Percentiles rank a stretch among this genome's conserved stretches.
These are phyloP conservation scores for Sebastes fasciatus DNA, from an alignment of 2,113 vertebrate species.

Conservation along the genomic window DNA sequence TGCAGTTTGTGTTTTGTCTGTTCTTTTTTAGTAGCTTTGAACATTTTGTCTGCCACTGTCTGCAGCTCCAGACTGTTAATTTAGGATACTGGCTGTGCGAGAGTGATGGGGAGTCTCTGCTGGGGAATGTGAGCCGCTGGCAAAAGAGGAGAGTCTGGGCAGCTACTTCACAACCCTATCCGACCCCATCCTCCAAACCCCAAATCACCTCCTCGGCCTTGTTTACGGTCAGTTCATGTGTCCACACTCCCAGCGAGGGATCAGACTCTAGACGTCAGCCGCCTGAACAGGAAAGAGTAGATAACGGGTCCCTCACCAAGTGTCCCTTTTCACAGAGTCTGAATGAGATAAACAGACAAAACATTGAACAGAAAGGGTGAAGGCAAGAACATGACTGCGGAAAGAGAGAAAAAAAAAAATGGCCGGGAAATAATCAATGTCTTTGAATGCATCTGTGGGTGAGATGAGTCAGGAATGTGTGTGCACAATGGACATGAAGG, in stretches of 20 bases:
- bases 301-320: constrained; percentile 18
- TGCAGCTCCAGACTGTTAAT: constrained; percentile 64
- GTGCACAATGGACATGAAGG: constrained; percentile 64
- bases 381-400: constrained; percentile 9
- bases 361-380: constrained; percentile 33
- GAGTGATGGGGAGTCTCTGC: constrained; percentile 25
- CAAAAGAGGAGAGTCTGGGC: constrained; percentile 19
- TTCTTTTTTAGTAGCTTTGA: constrained; percentile 21
- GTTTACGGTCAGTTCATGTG: constrained; percentile 6
- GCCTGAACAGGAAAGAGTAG: constrained; percentile 21
- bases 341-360: constrained; percentile 37
- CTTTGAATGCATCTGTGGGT: constrained; percentile 52
- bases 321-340: constrained; percentile 23
- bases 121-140: constrained; percentile 37
- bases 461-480: constrained; percentile 59
- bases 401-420: neutral
- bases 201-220: neutral
- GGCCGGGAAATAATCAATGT: constrained; percentile 52
- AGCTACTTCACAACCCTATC: neutral
- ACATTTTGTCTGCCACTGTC: constrained; percentile 24
- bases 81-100: constrained; percentile 39
- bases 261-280: neutral
- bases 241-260: constrained; percentile 22
- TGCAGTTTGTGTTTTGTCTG: constrained; percentile 24
- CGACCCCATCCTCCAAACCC: neutral